Conservation (phyloP, 2,113 vertebrate genomes). For the Riparia riparia region DNA sequence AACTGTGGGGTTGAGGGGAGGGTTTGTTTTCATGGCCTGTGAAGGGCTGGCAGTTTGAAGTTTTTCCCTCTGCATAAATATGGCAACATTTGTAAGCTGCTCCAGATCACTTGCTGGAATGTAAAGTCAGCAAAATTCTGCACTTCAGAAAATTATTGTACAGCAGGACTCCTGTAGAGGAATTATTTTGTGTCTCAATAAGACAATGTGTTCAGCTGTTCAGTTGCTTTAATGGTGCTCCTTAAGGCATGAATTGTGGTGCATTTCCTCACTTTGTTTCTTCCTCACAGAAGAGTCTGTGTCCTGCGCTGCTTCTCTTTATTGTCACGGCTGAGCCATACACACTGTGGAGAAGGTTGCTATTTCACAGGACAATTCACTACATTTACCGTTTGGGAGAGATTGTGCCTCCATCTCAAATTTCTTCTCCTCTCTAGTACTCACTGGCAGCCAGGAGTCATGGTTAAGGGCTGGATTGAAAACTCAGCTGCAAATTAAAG, state of each 20-base stretch:
- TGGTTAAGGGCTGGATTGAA: not conserved
- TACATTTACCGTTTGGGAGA: not conserved
- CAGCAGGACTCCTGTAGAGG: slow-evolving; percentile 10
- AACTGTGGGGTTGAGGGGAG: not conserved
- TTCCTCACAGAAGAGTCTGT: not conserved
- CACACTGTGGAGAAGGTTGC: not conserved
- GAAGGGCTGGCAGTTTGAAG: slow-evolving; percentile 29
- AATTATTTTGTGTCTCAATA: slow-evolving; percentile 30
- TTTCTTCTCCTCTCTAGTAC: not conserved
- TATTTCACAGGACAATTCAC: not conserved
- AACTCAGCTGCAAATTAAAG: not conserved
- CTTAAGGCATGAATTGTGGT: not conserved
- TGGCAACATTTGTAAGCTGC: slow-evolving; percentile 42
- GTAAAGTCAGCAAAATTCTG: slow-evolving; percentile 60
- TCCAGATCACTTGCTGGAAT: slow-evolving; percentile 52
- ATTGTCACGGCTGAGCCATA: not conserved
- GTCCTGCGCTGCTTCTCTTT: not conserved
- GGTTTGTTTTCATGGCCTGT: slow-evolving; percentile 22
- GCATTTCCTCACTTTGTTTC: not conserved
- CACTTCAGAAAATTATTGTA: slow-evolving; percentile 12
- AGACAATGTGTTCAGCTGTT: not conserved
- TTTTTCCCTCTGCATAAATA: slow-evolving; percentile 42
- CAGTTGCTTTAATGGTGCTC: not conserved
- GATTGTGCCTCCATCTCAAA: not conserved
- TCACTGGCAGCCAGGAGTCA: not conserved